Percentiles rank a stretch among this genome's conserved stretches.
phyloP scores from a whole-genome alignment of 1,140 invertebrate genomes.

The Magallana ariakensis region DNA sequence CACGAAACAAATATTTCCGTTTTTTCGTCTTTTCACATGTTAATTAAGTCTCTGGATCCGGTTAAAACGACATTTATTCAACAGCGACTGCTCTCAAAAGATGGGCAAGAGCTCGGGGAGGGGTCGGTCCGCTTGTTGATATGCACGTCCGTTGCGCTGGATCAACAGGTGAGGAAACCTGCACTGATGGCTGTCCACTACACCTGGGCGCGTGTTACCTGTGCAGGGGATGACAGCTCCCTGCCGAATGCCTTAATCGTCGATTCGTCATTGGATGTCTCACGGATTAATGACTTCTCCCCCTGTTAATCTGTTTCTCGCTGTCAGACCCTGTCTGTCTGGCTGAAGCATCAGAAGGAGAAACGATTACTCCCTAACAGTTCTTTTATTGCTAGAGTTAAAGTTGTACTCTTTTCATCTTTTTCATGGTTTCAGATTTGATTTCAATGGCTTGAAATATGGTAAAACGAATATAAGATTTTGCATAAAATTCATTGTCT shows the following conservation, averaged over 20 bases:
- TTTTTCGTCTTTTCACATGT: no score
- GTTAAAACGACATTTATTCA: no score
- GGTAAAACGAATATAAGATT: no score
- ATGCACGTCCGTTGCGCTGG: background rate
- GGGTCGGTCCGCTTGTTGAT: background rate
- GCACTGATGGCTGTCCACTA: background rate
- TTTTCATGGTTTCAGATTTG: no score
- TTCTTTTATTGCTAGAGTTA: background rate
- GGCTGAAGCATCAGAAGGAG: background rate
- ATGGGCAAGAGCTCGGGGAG: background rate
- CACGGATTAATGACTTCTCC: constrained; percentile 18
- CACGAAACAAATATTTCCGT: no score
- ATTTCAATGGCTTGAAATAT: no score
- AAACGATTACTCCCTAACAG: background rate
- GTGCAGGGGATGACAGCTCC: background rate
- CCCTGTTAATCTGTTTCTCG: constrained; percentile 18
- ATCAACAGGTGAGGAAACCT: background rate
- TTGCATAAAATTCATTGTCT: no score
- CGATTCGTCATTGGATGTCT: constrained; percentile 10
- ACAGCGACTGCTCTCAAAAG: no score
- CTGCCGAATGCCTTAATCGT: constrained; percentile 20
- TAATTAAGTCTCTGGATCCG: no score
- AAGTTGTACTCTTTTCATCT: no score
- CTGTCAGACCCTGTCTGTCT: background rate
- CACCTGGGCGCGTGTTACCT: background rate